Percentiles rank a stretch among this genome's conserved stretches.
Evolutionary conservation across 1,140 invertebrate genomes (phyloP).

Genomic region (Micrasema longulum): DNA sequence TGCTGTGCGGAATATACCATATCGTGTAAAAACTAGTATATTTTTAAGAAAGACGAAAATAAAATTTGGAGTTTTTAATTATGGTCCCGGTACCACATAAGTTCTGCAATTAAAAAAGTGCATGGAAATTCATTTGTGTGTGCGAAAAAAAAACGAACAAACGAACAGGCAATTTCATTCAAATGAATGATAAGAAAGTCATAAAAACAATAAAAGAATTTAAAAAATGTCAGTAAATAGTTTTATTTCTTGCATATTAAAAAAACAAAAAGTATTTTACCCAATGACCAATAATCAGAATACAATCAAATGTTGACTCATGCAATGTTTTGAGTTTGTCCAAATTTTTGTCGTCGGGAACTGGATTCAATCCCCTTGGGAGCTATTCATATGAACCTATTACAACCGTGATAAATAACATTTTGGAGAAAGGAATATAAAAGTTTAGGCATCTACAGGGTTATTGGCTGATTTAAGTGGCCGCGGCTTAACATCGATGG

Average conservation of each 20-base stretch:
- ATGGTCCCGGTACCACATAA: conserved; percentile 17
- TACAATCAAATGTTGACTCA: not conserved
- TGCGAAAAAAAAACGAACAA: conserved; percentile 15
- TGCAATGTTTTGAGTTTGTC: not conserved
- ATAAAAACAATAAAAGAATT: conserved; percentile 27
- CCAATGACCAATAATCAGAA: not conserved
- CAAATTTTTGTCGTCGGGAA: too few species aligned
- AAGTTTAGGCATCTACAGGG: too few species aligned
- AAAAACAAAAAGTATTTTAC: not conserved
- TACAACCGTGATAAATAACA: too few species aligned
- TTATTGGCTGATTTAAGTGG: not conserved
- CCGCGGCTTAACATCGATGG: too few species aligned
- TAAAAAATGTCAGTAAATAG: conserved; percentile 5
- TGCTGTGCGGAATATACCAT: conserved; percentile 1
- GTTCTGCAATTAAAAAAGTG: conserved; percentile 21
- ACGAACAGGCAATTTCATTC: conserved; percentile 27
- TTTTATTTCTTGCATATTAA: not conserved
- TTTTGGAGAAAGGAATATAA: too few species aligned
- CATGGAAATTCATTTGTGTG: conserved; percentile 1
- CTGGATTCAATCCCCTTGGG: too few species aligned
- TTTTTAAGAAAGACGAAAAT: not conserved
- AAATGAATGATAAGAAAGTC: conserved; percentile 27
- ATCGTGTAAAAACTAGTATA: not conserved
- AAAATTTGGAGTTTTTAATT: conserved; percentile 11
- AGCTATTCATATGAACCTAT: not conserved